Evolutionary conservation across 2,797 vertebrate genomes (phyloP).

Genomic region (Heterohyrax brucei): DNA sequence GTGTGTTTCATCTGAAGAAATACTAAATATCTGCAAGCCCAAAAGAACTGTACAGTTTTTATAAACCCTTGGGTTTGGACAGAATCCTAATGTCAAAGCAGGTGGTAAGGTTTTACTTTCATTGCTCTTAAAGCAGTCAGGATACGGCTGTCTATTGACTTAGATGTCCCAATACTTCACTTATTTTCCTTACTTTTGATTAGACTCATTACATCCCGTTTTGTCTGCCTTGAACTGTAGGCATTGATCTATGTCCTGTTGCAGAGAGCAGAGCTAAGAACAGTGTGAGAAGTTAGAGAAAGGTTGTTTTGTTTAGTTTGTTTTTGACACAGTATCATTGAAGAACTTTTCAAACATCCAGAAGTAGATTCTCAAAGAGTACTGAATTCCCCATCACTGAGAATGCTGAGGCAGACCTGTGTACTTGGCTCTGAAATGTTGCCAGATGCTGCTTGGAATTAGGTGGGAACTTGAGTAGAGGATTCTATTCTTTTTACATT

Average conservation of each 20-base stretch:
- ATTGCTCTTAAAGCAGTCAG: constrained; percentile 64
- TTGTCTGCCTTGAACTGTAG: constrained; percentile 2
- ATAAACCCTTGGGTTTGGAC: constrained; percentile 66
- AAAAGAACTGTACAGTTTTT: constrained; percentile 46
- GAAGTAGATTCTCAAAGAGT: constrained; percentile 40
- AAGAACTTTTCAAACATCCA: constrained; percentile 62
- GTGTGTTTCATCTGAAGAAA: constrained; percentile 79
- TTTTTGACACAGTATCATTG: constrained; percentile 33
- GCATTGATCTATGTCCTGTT: constrained; percentile 31
- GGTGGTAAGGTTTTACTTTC: constrained; percentile 35
- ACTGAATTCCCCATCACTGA: background rate
- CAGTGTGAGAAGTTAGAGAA: constrained; percentile 19
- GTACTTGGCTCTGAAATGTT: background rate
- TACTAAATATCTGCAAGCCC: constrained; percentile 69
- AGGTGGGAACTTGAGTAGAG: background rate
- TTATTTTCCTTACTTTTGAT: constrained; percentile 67
- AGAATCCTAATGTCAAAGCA: constrained; percentile 28
- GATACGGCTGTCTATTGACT: background rate
- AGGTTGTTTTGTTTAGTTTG: background rate
- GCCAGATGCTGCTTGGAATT: background rate
- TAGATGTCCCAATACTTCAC: constrained; percentile 6
- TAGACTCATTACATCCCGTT: constrained; percentile 55
- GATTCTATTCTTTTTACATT: constrained; percentile 49
- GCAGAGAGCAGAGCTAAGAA: constrained; percentile 46
- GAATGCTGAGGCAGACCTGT: background rate